phyloP scores from a whole-genome alignment of 2,888 invertebrate genomes.

The Suillia variegata region DNA sequence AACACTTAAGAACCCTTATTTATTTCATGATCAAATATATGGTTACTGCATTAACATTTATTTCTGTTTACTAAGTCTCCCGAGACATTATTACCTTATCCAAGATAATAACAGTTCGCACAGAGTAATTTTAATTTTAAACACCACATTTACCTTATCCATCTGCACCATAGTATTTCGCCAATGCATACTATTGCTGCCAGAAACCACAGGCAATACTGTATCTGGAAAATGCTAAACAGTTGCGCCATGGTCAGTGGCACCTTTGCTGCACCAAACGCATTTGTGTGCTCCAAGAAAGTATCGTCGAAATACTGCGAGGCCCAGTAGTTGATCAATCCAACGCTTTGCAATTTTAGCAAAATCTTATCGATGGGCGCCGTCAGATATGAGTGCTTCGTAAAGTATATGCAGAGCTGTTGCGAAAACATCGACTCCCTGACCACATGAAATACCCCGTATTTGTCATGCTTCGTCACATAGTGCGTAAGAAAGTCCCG shows the following conservation, averaged over 20 bases:
- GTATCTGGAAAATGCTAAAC: conserved; percentile 23
- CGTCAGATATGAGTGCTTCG: conserved; percentile 36
- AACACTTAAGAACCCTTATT: no score
- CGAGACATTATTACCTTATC: no score
- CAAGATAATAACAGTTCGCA: no score
- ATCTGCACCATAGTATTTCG: no score
- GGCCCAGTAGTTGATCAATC: conserved; percentile 36
- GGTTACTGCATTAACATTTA: no score
- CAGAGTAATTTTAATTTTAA: no score
- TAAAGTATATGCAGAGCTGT: conserved; percentile 35
- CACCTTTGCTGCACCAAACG: background rate
- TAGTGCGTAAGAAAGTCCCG: conserved; percentile 32
- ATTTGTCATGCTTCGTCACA: conserved; percentile 21
- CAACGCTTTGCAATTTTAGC: conserved; percentile 25
- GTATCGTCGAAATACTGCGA: background rate
- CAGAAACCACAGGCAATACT: conserved; percentile 5
- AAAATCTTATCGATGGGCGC: conserved; percentile 26
- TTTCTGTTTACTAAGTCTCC: no score
- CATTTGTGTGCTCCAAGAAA: background rate
- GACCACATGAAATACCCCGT: conserved; percentile 32
- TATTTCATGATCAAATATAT: no score
- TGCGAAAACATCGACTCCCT: conserved; percentile 31
- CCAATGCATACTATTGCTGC: no score
- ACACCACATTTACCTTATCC: no score
- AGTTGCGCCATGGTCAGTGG: conserved; percentile 21